Conservation (phyloP, 2,888 invertebrate genomes). For the Meganola albula region DNA sequence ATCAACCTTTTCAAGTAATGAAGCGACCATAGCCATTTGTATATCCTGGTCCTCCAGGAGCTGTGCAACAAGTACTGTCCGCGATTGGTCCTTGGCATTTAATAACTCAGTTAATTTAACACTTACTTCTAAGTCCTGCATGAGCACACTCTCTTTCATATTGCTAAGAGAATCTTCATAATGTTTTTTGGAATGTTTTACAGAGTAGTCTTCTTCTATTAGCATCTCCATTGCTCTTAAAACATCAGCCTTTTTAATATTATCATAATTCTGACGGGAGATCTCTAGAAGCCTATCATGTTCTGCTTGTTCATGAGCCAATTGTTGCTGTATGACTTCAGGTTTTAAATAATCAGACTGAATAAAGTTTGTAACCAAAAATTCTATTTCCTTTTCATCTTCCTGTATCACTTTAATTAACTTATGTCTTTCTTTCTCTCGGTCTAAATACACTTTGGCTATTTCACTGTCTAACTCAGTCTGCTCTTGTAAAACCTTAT, state of each 20-base stretch:
- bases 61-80: slow-evolving; percentile 77
- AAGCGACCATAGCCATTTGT: slow-evolving; percentile 84
- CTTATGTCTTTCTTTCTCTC: slow-evolving; percentile 79
- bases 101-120: slow-evolving; percentile 78
- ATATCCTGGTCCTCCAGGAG: slow-evolving; percentile 83
- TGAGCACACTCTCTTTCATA: slow-evolving; percentile 78
- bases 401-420: slow-evolving; percentile 79
- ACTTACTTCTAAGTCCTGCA: slow-evolving; percentile 79
- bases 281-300: slow-evolving; percentile 81
- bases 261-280: slow-evolving; percentile 75
- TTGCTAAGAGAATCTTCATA: slow-evolving; percentile 81
- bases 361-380: slow-evolving; percentile 81
- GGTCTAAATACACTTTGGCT: slow-evolving; percentile 81
- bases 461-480: slow-evolving; percentile 81
- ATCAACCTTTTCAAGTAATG: slow-evolving; percentile 84
- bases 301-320: slow-evolving; percentile 82
- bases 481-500: slow-evolving; percentile 78
- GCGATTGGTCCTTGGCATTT: slow-evolving; percentile 79
- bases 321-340: slow-evolving; percentile 79
- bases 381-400: slow-evolving; percentile 81
- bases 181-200: slow-evolving; percentile 77
- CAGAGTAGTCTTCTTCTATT: slow-evolving; percentile 80
- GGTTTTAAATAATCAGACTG: slow-evolving; percentile 74
- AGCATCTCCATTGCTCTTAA: slow-evolving; percentile 84
- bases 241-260: slow-evolving; percentile 81